Conservation (phyloP, 2,888 invertebrate genomes). For the Pristionchus mayeri region DNA sequence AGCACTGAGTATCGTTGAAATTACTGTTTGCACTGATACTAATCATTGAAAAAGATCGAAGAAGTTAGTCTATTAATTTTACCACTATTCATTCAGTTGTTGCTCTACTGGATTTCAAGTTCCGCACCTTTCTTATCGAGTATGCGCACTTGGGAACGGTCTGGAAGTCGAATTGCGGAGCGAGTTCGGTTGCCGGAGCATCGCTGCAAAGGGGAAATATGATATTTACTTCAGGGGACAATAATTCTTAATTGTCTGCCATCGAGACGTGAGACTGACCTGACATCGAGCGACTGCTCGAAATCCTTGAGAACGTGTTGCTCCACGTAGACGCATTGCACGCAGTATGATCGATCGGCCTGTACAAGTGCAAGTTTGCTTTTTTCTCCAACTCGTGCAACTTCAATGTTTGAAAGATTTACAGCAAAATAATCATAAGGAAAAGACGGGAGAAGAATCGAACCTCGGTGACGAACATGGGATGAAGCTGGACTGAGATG, state of each 20-base stretch:
- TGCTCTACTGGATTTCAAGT: neutral
- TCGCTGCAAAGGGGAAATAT: constrained; percentile 63
- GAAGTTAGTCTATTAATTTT: neutral
- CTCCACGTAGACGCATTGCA: constrained; percentile 75
- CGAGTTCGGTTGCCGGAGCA: constrained; percentile 69
- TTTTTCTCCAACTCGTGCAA: too few species aligned
- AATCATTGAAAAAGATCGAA: neutral
- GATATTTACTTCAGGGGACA: neutral
- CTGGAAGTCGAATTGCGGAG: constrained; percentile 73
- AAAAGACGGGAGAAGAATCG: neutral
- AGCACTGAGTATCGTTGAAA: too few species aligned
- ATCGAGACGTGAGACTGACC: constrained; percentile 51
- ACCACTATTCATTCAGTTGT: too few species aligned
- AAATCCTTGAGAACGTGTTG: constrained; percentile 71
- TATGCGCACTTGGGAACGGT: constrained; percentile 72
- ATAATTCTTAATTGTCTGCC: neutral
- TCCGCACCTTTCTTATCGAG: constrained; percentile 64
- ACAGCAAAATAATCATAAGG: neutral
- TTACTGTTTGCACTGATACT: neutral
- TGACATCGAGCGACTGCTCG: constrained; percentile 70
- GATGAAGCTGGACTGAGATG: constrained; percentile 74
- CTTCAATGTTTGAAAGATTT: too few species aligned
- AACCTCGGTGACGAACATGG: constrained; percentile 74
- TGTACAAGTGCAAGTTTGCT: neutral
- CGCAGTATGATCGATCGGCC: constrained; percentile 75